Conservation (phyloP, 2,113 vertebrate species). For the Gobiocypris rarus region DNA sequence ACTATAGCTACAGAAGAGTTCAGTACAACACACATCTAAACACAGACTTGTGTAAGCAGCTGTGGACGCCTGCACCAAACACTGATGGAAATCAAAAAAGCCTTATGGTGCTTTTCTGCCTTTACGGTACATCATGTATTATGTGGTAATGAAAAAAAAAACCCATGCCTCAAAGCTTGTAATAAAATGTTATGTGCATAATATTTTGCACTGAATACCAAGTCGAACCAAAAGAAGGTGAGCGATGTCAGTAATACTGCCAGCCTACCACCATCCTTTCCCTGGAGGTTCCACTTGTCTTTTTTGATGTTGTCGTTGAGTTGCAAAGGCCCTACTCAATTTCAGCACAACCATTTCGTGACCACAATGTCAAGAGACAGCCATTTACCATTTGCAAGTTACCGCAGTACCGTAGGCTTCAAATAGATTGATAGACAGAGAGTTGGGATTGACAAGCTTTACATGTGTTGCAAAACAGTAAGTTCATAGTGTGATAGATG, state of each 20-base stretch:
- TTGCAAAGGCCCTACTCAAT: constrained; percentile 37
- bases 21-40: constrained; percentile 35
- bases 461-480: constrained; percentile 8
- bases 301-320: constrained; percentile 31
- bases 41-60: constrained; percentile 38
- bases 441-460: constrained; percentile 10
- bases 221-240: constrained; percentile 20
- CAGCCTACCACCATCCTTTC: background rate
- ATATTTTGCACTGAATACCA: constrained; percentile 37
- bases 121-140: constrained; percentile 33
- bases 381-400: constrained; percentile 26
- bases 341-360: constrained; percentile 27
- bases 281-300: constrained; percentile 31
- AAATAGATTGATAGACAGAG: constrained; percentile 40
- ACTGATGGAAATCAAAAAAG: constrained; percentile 39
- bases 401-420: constrained; percentile 2
- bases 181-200: constrained; percentile 41
- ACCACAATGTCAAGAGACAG: constrained; percentile 44
- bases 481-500: constrained; percentile 16
- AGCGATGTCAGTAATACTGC: constrained; percentile 26
- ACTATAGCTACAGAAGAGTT: constrained; percentile 32
- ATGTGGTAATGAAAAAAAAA: constrained; percentile 31
- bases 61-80: constrained; percentile 31
- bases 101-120: constrained; percentile 35
- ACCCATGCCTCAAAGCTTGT: constrained; percentile 35